Base-by-base conservation (phyloP, 1,140 invertebrate species). In the Drosophila elegans region DNA sequence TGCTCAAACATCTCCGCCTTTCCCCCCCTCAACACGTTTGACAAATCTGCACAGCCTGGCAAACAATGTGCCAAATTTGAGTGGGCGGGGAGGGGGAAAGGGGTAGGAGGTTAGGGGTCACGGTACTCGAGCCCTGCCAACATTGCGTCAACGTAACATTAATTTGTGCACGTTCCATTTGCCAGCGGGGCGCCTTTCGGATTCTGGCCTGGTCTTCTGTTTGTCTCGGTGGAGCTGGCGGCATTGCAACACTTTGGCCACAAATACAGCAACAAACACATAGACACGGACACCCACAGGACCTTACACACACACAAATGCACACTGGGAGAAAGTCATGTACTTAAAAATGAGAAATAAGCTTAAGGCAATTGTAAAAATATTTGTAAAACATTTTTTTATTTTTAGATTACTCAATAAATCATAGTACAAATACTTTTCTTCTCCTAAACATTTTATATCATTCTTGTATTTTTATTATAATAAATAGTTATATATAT, bases 101-200 rank as follows among this genome's bases (percentile, higher is more conserved):
- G n/a, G 7, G 21, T 2, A 3, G 21, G 0, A 9, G 27, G 21
- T 38, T 3, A 34, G 16, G 56, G 74, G 69, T 74, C 61, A 67
- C 57, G 61, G 49, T 64, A 75, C 52, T 88, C 73, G 71, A 63
- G 79, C 49, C 63, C 49, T 86, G 82, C 59, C 82, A 73, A 73
- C 74, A 78, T 67, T 63, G 82, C 75, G 62, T 78, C 83, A 82
- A 83, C 71, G 61, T 66, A 80, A 79, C 84, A 86, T 88, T 88
- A 88, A 88, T 88, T 88, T 88, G 75, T 48, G 75, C 83, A 88
- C 83, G 83, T 88, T 88, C 72, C 83, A 80, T 80, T 86, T 88
- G 83, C 75, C 71, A 54, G 59, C 55, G 83, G 75, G 49, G 60
- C 38, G 36, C 42, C 55, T 53, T 66, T 63, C 52, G 62, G 49